Conservation (phyloP, 30 jellyfish, hydroid and myxozoan species). For the Aurelia aurita region DNA sequence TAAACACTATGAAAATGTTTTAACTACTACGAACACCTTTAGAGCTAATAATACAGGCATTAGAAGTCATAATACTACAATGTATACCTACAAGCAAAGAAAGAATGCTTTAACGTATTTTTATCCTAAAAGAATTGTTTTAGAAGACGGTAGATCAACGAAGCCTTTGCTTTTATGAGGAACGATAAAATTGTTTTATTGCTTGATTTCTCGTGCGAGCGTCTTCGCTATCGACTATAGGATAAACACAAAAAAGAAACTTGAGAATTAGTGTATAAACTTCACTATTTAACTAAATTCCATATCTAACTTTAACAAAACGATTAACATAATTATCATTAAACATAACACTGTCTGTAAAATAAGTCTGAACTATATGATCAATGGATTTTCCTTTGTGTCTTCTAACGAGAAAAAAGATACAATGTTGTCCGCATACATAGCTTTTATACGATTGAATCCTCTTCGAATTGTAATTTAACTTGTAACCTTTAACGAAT, state of each 20-base stretch:
- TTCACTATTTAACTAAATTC: not conserved
- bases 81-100: not conserved
- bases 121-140: not conserved
- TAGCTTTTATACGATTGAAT: not conserved
- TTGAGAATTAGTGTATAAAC: not conserved
- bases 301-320: not conserved
- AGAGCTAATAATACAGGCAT: too few species aligned
- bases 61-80: too few species aligned
- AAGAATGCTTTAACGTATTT: not conserved
- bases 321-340: not conserved
- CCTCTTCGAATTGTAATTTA: not conserved
- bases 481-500: not conserved
- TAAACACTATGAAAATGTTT: too few species aligned
- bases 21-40: too few species aligned
- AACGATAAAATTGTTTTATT: too few species aligned
- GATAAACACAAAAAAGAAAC: not conserved
- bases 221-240: too few species aligned
- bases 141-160: not conserved
- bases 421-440: slow-evolving; percentile 1
- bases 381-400: not conserved
- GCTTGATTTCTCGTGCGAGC: too few species aligned
- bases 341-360: not conserved
- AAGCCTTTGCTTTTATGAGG: not conserved
- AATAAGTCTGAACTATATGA: not conserved
- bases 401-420: not conserved